Evolutionary conservation across 2,888 invertebrate genomes (phyloP).

Genomic region (Drosophila anomelani): DNA sequence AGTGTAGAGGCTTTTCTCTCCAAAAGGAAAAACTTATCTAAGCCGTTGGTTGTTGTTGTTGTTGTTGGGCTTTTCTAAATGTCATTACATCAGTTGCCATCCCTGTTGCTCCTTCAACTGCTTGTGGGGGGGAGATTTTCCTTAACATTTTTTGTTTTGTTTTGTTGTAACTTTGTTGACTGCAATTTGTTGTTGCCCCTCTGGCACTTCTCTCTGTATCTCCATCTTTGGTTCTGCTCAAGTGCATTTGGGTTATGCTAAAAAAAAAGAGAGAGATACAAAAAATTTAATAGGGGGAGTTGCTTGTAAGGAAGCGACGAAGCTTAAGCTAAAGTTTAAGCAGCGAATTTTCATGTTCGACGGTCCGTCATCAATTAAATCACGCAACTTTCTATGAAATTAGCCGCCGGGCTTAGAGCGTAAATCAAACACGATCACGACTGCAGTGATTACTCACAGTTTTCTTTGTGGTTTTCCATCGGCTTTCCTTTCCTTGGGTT

Average conservation of each 20-base stretch:
- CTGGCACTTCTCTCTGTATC: not conserved
- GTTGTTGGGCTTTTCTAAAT: slow-evolving; percentile 35
- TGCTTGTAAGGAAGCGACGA: slow-evolving; percentile 24
- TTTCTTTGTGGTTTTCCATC: slow-evolving; percentile 11
- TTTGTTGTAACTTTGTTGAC: slow-evolving; percentile 20
- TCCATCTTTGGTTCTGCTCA: slow-evolving; percentile 36
- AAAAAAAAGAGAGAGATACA: slow-evolving; percentile 5
- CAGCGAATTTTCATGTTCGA: slow-evolving; percentile 13
- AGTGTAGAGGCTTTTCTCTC: slow-evolving; percentile 65
- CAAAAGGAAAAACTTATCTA: slow-evolving; percentile 42
- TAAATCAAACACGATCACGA: slow-evolving; percentile 32
- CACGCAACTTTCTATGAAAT: slow-evolving; percentile 73
- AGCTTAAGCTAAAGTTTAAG: slow-evolving; percentile 1
- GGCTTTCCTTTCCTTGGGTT: not conserved
- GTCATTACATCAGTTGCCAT: slow-evolving; percentile 36
- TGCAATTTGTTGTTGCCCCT: slow-evolving; percentile 17
- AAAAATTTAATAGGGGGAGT: slow-evolving; percentile 22
- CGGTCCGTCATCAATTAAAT: slow-evolving; percentile 54
- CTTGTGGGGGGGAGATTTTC: slow-evolving; percentile 9
- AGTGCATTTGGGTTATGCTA: slow-evolving; percentile 41
- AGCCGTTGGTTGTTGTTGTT: slow-evolving; percentile 6
- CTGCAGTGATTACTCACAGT: slow-evolving; percentile 2
- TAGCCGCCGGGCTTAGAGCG: slow-evolving; percentile 32
- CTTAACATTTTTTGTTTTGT: not conserved
- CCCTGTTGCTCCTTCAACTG: slow-evolving; percentile 47